Conservation (phyloP, 2,888 invertebrate genomes). For the Plebejus anna region DNA sequence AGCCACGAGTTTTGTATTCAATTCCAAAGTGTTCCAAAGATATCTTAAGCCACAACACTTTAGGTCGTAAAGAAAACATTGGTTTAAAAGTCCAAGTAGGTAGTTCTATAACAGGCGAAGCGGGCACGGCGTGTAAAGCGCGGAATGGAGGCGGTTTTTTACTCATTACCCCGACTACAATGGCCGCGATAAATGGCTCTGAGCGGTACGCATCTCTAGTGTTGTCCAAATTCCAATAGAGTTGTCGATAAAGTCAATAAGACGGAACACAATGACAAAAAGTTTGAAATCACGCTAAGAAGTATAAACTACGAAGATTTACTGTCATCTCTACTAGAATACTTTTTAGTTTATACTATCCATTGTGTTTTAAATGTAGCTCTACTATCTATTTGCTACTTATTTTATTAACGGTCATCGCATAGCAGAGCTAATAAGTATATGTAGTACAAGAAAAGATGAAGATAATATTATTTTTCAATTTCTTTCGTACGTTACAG, state of each 20-base stretch:
- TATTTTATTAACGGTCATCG: not conserved
- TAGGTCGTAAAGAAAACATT: not conserved
- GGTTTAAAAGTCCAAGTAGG: constrained; percentile 39
- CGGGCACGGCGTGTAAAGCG: constrained; percentile 41
- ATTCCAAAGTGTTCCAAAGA: too few relatives aligned
- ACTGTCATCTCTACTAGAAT: too few relatives aligned
- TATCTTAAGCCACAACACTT: not conserved
- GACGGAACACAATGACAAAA: too few relatives aligned
- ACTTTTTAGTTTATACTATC: not conserved
- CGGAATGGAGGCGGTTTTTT: constrained; percentile 49
- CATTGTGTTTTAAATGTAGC: not conserved
- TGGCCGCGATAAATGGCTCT: constrained; percentile 48
- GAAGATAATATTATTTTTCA: not conserved
- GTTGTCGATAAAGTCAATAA: constrained; percentile 21
- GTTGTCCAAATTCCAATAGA: constrained; percentile 30
- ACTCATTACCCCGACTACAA: constrained; percentile 54
- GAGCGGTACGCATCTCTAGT: constrained; percentile 37
- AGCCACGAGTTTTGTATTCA: too few relatives aligned
- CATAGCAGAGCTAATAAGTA: not conserved
- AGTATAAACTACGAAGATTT: too few relatives aligned
- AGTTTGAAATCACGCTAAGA: too few relatives aligned
- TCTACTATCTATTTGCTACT: not conserved
- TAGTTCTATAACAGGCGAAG: constrained; percentile 44
- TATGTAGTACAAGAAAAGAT: not conserved
- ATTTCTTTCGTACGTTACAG: not conserved